Base-by-base conservation (phyloP, 2,113 vertebrate genomes). In the Ctenodactylus gundi region DNA sequence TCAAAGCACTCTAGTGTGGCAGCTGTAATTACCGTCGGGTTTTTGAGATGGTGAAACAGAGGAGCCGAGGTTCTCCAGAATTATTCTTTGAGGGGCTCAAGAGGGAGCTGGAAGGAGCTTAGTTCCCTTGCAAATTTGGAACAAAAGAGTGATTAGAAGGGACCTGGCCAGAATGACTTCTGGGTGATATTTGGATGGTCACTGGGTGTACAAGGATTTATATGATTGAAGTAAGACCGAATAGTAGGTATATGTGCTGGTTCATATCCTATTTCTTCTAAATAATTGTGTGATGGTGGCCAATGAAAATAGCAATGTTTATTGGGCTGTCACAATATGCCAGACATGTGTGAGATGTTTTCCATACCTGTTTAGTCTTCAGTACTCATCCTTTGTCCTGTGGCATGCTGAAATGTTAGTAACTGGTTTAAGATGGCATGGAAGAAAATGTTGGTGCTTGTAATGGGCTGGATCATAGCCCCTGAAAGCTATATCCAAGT, bases 11-110 rank as follows among this genome's bases (percentile, higher is more conserved):
- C 87, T 87, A 93, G 84, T 82, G 81, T 94, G 90, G 93, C 94
- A 95, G 88, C 85, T 96, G 60, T 96, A 96, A 96, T 97, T 96
- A 96, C 76, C 82, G 65, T 85, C 34, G 9, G 81, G 55, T 94
- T 94, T 96, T 84, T 77, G 95, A 91, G 85, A 78, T 85, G 81
- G 70, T 62, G 76, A 95, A 67, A 91, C 20, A 58, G 80, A 93
- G 46, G 46, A 78, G 53, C n/a, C 0, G 2, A 93, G 70, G 85
- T 85, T 92, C 80, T 94, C 81, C 49, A 82, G 60, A 88, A 92
- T 94, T 91, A 87, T 93, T 94, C 76, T 94, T 85, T 58, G 87
- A 96, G 85, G 49, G n/a, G 9, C 55, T 85, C 20, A 67, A 23
- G 41, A 89, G 39, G 81, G 36, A 7, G 1, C 4, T 76, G 8